Evolutionary conservation across 2,113 vertebrate genomes (phyloP).

Genomic region (Casuarius casuarius): DNA sequence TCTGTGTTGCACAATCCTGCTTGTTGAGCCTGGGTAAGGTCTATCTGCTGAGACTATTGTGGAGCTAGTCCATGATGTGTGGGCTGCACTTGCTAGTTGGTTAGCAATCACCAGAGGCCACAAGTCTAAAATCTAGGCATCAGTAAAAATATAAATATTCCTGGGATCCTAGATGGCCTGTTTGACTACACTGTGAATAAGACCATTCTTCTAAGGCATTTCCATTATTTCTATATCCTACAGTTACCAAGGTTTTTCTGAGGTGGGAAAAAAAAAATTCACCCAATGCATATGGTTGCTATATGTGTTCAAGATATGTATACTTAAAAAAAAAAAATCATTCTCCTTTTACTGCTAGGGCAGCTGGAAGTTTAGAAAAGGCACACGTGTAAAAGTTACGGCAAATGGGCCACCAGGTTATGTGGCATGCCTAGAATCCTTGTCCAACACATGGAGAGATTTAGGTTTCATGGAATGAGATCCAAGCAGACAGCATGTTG

Average conservation of each 20-base stretch:
- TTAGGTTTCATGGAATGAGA: background rate
- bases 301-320: background rate
- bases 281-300: background rate
- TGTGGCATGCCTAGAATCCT: rapidly evolving
- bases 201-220: background rate
- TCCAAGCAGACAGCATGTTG: background rate
- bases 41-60: background rate
- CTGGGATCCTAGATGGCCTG: background rate
- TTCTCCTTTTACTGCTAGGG: background rate
- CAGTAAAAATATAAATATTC: background rate
- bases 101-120: background rate
- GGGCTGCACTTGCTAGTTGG: background rate
- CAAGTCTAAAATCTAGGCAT: background rate
- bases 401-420: background rate
- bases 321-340: background rate
- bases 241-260: background rate
- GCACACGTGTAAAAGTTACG: background rate
- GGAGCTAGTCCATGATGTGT: background rate
- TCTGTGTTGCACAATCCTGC: background rate
- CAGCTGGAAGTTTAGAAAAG: background rate
- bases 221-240: background rate
- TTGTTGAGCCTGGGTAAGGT: background rate
- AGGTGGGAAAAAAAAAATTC: background rate
- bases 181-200: background rate
- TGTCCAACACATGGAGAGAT: background rate